Evolutionary conservation across 1,140 invertebrate genomes (phyloP).

Genomic region (Tetramorium simillimum): DNA sequence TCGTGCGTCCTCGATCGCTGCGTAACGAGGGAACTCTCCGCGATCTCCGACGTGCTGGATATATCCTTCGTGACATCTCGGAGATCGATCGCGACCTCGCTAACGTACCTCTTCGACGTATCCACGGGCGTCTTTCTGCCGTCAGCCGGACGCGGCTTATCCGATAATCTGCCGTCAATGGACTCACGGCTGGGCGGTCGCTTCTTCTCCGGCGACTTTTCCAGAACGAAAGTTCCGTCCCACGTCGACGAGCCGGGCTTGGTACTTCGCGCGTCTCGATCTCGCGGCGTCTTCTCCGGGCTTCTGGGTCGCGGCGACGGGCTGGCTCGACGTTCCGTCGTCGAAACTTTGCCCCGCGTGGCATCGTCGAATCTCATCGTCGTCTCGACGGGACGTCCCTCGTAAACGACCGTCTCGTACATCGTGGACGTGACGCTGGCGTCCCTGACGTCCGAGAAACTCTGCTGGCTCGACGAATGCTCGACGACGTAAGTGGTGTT

Average conservation of each 20-base stretch:
- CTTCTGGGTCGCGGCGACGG: conserved; percentile 52
- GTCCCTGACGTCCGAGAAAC: conserved; percentile 69
- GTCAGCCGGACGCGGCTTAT: conserved; percentile 8
- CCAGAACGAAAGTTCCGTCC: conserved; percentile 85
- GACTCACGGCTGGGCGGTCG: conserved; percentile 69
- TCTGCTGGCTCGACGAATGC: conserved; percentile 77
- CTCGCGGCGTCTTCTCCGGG: conserved; percentile 53
- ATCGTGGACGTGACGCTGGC: conserved; percentile 49
- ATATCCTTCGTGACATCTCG: conserved; percentile 56
- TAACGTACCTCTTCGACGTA: conserved; percentile 59
- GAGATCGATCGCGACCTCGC: conserved; percentile 65
- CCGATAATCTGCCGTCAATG: conserved; percentile 2
- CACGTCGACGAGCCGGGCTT: conserved; percentile 85
- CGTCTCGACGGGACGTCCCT: conserved; percentile 31
- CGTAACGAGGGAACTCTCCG: conserved; percentile 64
- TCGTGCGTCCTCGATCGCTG: conserved; percentile 72
- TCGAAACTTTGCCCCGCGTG: not conserved
- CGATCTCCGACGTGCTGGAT: conserved; percentile 67
- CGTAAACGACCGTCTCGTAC: conserved; percentile 61
- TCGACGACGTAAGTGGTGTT: conserved; percentile 80
- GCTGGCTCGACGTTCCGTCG: conserved; percentile 15
- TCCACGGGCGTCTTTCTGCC: conserved; percentile 4
- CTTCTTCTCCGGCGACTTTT: conserved; percentile 75
- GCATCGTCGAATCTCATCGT: conserved; percentile 30
- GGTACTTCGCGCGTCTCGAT: conserved; percentile 20